Percentiles rank a stretch among this genome's conserved stretches.
phyloP scores from a whole-genome alignment of 1,140 invertebrate genomes.

The Orchestia grillus region DNA sequence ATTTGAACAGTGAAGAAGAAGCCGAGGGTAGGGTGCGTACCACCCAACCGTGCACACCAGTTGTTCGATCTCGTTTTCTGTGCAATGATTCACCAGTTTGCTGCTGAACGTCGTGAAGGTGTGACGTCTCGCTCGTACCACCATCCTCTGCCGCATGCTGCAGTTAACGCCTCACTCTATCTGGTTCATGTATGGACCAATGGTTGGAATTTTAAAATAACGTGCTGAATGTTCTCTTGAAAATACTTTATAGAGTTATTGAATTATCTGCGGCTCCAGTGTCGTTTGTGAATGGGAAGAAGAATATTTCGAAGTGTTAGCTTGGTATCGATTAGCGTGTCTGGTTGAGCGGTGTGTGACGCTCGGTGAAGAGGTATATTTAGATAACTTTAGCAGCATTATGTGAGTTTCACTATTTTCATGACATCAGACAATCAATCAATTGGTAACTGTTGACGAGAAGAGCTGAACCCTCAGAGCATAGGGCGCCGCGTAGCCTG shows the following conservation, averaged over 20 bases:
- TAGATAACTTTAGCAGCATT: background rate
- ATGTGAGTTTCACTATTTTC: background rate
- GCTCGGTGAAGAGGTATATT: background rate
- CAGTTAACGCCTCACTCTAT: slow-evolving; percentile 32
- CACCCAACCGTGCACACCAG: background rate
- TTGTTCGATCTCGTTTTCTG: slow-evolving; percentile 42
- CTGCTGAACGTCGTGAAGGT: slow-evolving; percentile 40
- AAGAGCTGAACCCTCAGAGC: background rate
- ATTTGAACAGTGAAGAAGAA: background rate
- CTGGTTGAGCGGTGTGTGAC: background rate
- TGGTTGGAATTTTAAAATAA: background rate
- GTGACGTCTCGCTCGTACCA: slow-evolving; percentile 28
- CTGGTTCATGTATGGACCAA: background rate
- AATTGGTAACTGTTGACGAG: background rate
- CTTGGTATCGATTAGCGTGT: slow-evolving; percentile 45
- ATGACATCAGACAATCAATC: background rate
- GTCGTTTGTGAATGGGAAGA: background rate
- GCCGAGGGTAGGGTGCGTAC: background rate
- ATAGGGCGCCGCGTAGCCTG: background rate
- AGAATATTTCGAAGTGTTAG: slow-evolving; percentile 20
- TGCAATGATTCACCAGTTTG: slow-evolving; percentile 50
- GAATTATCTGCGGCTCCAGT: background rate
- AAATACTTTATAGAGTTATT: background rate
- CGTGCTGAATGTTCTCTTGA: background rate
- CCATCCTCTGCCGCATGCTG: background rate